Conservation (phyloP, 2,797 vertebrate species). For the Lepidocolaptes lacrymiger region DNA sequence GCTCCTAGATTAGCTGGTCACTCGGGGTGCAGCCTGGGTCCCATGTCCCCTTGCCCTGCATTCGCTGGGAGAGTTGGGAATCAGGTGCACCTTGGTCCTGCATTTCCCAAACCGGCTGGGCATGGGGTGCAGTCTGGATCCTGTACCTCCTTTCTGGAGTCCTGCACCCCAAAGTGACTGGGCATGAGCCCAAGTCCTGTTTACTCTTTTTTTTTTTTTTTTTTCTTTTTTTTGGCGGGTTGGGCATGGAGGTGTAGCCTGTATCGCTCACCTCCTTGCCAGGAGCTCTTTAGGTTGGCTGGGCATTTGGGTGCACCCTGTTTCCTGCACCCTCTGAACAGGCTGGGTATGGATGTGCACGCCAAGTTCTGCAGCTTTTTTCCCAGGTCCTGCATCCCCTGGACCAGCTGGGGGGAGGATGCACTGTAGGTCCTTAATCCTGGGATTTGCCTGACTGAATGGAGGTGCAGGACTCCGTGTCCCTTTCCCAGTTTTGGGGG, state of each 20-base stretch:
- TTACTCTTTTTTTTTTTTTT: not conserved
- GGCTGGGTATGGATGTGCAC: not conserved
- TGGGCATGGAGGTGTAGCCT: not conserved
- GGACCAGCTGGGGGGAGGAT: not conserved
- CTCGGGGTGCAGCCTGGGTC: not conserved
- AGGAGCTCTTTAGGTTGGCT: not conserved
- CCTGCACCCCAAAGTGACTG: not conserved
- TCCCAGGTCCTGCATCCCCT: not conserved
- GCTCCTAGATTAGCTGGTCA: too few relatives aligned
- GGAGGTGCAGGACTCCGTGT: not conserved
- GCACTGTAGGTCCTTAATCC: not conserved
- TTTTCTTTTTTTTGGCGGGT: not conserved
- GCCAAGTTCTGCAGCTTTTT: not conserved
- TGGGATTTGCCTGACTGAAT: not conserved
- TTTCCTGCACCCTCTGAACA: not conserved
- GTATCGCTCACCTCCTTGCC: not conserved
- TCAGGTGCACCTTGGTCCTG: not conserved
- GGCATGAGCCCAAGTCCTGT: too few relatives aligned
- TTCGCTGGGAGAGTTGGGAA: not conserved
- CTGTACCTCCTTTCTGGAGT: too few relatives aligned
- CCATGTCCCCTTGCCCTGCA: not conserved
- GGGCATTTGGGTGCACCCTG: not conserved
- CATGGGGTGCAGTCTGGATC: fast-evolving
- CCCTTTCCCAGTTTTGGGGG: not conserved
- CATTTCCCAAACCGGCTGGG: not conserved